Percentiles rank a stretch among this genome's conserved stretches.
Evolutionary conservation across 2,797 vertebrate genomes (phyloP).

Genomic region (Chelonia mydas): DNA sequence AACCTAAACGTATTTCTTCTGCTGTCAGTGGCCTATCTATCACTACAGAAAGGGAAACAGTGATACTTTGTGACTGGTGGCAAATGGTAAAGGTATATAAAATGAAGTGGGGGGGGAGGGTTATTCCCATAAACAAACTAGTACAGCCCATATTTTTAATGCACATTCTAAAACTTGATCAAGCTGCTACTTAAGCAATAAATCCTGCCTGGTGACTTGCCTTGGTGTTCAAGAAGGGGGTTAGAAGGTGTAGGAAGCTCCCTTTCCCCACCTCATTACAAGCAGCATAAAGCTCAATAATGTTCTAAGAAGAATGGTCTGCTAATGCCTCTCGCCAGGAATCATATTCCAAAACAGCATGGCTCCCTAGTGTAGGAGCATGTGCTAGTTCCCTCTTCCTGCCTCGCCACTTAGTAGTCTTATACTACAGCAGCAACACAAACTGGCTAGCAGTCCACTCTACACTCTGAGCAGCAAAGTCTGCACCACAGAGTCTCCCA

Average conservation of each 20-base stretch:
- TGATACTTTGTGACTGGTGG: neutral
- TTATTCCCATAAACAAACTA: conserved; percentile 51
- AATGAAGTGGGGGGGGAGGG: conserved; percentile 29
- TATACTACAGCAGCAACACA: neutral
- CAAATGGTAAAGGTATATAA: conserved; percentile 18
- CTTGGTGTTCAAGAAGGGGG: conserved; percentile 41
- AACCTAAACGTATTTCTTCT: conserved; percentile 51
- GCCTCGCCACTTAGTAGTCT: neutral
- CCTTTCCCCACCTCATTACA: conserved; percentile 55
- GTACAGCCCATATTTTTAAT: conserved; percentile 50
- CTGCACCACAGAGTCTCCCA: neutral
- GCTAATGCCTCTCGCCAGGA: neutral
- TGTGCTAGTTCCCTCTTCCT: neutral
- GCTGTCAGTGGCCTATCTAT: conserved; percentile 28
- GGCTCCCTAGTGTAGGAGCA: neutral
- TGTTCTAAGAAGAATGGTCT: conserved; percentile 49
- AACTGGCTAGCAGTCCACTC: neutral
- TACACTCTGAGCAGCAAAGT: neutral
- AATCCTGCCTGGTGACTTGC: conserved; percentile 46
- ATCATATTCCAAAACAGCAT: neutral
- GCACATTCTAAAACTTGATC: conserved; percentile 38
- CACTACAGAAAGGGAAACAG: conserved; percentile 16
- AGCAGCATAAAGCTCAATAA: conserved; percentile 48
- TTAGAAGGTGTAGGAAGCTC: conserved; percentile 58
- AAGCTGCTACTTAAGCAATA: conserved; percentile 71